A percentile compares a stretch with the other conserved stretches of the same genome.
These are phyloP conservation scores for Harmothoe impar DNA, from an alignment of 2,888 invertebrate species.

Conservation along the genomic window DNA sequence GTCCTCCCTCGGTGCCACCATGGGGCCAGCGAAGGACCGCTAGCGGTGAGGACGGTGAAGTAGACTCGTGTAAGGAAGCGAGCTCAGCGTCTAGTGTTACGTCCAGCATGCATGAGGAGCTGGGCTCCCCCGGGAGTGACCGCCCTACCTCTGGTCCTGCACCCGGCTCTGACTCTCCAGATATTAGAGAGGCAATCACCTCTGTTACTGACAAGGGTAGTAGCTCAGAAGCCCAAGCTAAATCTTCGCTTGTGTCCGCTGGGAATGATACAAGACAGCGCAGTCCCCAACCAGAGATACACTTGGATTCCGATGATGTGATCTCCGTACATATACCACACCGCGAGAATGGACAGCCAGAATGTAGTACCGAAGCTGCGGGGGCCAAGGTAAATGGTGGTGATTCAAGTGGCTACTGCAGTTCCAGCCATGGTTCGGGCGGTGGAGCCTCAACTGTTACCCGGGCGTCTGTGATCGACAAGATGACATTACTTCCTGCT, in stretches of 20 bases:
- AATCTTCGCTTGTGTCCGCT: not conserved
- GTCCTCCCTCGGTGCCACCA: constrained; percentile 50
- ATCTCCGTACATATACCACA: constrained; percentile 54
- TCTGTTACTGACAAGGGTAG: not conserved
- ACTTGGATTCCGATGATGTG: constrained; percentile 35
- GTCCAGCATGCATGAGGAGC: not conserved
- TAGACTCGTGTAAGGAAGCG: constrained; percentile 61
- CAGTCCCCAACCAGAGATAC: constrained; percentile 49
- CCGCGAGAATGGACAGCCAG: not conserved
- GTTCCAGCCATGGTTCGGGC: not conserved
- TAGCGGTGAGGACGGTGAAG: constrained; percentile 13
- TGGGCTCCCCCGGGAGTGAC: not conserved
- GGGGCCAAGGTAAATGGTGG: not conserved
- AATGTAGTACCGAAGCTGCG: not conserved
- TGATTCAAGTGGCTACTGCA: not conserved
- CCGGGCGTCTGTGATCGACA: not conserved
- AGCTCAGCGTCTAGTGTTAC: constrained; percentile 44
- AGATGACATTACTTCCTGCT: not conserved
- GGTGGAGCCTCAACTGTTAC: not conserved
- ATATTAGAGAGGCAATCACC: not conserved
- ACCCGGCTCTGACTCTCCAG: not conserved
- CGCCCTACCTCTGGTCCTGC: not conserved
- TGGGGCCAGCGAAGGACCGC: constrained; percentile 56
- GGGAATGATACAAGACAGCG: not conserved
- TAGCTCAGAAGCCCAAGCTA: not conserved